Base-by-base conservation (phyloP, 2,888 invertebrate species). In the Ariolimax columbianus region DNA sequence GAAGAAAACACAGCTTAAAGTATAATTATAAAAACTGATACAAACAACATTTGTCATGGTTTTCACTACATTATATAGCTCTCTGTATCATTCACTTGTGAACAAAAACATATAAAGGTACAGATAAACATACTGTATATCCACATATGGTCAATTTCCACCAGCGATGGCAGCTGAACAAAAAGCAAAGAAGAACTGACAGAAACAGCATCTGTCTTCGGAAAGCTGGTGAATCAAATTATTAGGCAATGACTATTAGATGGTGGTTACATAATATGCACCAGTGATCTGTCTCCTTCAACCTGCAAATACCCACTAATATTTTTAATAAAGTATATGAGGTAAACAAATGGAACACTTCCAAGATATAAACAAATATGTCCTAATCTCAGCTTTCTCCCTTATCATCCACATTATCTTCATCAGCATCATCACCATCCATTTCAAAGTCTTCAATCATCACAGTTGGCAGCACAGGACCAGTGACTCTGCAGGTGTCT, bases 361-460 rank as follows among this genome's bases (percentile, higher is more conserved):
- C 2, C 26, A 63, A n/a, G 59, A 63, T n/a, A 63, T 63, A 23
- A 9, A 55, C 3, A 72, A 23, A 26, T 72, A 26, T 40, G 6
- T n/a, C 23, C 17, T 1, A 73, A n/a, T 43, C 30, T 73, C 73
- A 73, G 26, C 30, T 73, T 73, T 47, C 73, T 47, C 14, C 47
- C 72, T n/a, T 40, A 33, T 79, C 63, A 63, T 66, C 55, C 7
- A 47, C 47, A 66, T 33, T 36, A 83, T 33, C 51, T 75, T 75
- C 79, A 78, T 63, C 47, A 83, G 78, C 77, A 83, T 79, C 66
- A 66, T 75, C 79, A 63, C 70, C 81, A 81, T 86, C 81, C 73
- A 80, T 73, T 51, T 87, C 87, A 82, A 86, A 84, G 75, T 88
- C 88, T 68, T 87, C 87, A 11, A 84, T 79, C 55, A 86, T 83